Conservation (phyloP, 1,140 invertebrate species). For the Scaptodrosophila lebanonensis region DNA sequence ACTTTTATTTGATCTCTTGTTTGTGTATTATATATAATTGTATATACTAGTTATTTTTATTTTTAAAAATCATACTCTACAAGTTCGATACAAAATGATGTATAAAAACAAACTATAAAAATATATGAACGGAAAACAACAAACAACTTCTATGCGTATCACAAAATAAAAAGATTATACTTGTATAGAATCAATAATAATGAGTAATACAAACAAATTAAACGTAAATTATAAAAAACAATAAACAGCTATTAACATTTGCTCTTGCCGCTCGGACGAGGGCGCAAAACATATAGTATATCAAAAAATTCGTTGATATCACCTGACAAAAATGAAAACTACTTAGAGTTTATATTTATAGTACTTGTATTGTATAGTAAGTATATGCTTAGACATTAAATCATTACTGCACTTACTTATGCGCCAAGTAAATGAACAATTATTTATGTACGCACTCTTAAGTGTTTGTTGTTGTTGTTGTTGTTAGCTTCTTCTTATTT, state of each 20-base stretch:
- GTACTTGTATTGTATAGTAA: not conserved
- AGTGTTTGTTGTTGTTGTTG: constrained; percentile 17
- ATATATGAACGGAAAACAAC: constrained; percentile 2
- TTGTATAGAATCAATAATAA: constrained; percentile 22
- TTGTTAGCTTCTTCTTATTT: constrained; percentile 6
- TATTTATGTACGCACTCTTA: constrained; percentile 37
- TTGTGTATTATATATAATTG: constrained; percentile 41
- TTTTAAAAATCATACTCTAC: too few species aligned
- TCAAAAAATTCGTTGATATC: constrained; percentile 76
- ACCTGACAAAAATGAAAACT: constrained; percentile 67
- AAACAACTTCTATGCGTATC: too few species aligned
- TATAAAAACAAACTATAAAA: constrained; percentile 23
- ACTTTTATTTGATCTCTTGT: constrained; percentile 45
- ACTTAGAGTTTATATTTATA: constrained; percentile 46
- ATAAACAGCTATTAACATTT: not conserved
- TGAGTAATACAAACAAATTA: constrained; percentile 20
- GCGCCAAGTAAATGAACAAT: constrained; percentile 18
- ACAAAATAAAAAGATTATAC: constrained; percentile 59
- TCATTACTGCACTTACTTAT: constrained; percentile 10
- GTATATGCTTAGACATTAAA: constrained; percentile 10
- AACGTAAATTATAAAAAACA: constrained; percentile 2
- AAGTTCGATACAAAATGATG: constrained; percentile 29
- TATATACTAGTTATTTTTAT: constrained; percentile 34
- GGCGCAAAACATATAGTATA: constrained; percentile 37
- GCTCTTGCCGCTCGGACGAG: not conserved